Evolutionary conservation across 1,140 invertebrate genomes (phyloP).

Genomic region (Cydia pomonella): DNA sequence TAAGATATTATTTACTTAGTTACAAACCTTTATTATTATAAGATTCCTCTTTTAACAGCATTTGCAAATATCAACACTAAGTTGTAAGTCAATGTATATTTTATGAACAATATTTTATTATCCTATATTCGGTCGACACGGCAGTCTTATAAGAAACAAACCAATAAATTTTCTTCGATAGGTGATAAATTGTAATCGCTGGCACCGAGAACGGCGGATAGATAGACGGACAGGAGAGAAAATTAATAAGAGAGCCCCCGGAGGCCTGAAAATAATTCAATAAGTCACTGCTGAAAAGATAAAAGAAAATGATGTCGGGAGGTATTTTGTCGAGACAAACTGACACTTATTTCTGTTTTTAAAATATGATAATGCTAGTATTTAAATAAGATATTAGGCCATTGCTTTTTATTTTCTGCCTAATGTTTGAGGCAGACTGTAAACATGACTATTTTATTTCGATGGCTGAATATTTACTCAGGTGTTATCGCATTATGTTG

Average conservation of each 20-base stretch:
- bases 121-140: neutral
- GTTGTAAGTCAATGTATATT: neutral
- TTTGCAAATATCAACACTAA: too few species aligned
- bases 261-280: neutral
- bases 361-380: neutral
- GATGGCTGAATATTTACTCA: too few species aligned
- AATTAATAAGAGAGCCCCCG: slow-evolving; percentile 19
- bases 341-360: neutral
- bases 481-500: too few species aligned
- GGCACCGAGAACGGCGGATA: slow-evolving; percentile 21
- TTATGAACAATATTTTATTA: slow-evolving; percentile 11
- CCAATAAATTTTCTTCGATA: slow-evolving; percentile 18
- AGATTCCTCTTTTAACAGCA: too few species aligned
- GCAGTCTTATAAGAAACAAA: neutral
- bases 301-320: neutral
- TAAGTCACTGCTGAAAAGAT: neutral
- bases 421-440: too few species aligned
- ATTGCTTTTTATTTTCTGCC: too few species aligned
- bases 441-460: too few species aligned
- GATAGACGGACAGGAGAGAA: slow-evolving; percentile 11
- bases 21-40: too few species aligned
- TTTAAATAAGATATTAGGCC: neutral
- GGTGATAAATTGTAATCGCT: slow-evolving; percentile 20
- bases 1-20: too few species aligned
- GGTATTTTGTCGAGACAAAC: neutral